These are phyloP conservation scores for Hirtodrosophila histrioides DNA, from an alignment of 2,888 invertebrate species.

Conservation along the genomic window DNA sequence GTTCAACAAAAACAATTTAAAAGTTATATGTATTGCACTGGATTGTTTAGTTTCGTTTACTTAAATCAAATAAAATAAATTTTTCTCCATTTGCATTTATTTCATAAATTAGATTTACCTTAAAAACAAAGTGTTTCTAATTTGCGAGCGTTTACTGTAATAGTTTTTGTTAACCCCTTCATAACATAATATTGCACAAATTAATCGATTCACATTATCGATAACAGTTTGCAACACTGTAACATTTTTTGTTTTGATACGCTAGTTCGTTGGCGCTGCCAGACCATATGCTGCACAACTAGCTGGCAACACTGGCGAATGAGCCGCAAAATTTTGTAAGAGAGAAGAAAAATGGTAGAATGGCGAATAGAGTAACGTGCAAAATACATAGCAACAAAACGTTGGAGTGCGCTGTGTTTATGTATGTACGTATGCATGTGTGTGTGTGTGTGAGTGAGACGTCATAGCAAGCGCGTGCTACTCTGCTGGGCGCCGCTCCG, in stretches of 20 bases:
- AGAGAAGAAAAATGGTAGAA: slow-evolving; percentile 28
- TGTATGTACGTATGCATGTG: slow-evolving; percentile 10
- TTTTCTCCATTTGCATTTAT: too few species aligned
- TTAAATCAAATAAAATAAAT: too few species aligned
- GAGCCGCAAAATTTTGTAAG: slow-evolving; percentile 20
- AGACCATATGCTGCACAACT: slow-evolving; percentile 38
- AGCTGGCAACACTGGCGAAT: slow-evolving; percentile 57
- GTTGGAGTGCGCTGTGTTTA: too few species aligned
- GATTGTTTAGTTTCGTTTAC: too few species aligned
- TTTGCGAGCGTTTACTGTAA: too few species aligned
- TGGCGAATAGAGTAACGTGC: slow-evolving; percentile 53
- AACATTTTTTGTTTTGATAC: slow-evolving; percentile 68
- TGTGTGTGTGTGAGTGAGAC: slow-evolving; percentile 53
- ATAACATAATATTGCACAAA: background rate
- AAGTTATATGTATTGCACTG: too few species aligned
- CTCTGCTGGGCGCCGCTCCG: slow-evolving; percentile 37
- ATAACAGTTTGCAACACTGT: slow-evolving; percentile 48
- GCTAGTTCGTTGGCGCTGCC: slow-evolving; percentile 55
- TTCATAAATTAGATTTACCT: too few species aligned
- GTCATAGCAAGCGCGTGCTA: slow-evolving; percentile 53
- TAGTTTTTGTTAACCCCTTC: too few species aligned
- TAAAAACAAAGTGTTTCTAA: too few species aligned
- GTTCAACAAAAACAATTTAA: too few species aligned
- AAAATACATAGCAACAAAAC: slow-evolving; percentile 51
- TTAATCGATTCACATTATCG: slow-evolving; percentile 34